These are phyloP conservation scores for Aplysia californica DNA, from an alignment of 1,140 invertebrate species.

Conservation along the genomic window DNA sequence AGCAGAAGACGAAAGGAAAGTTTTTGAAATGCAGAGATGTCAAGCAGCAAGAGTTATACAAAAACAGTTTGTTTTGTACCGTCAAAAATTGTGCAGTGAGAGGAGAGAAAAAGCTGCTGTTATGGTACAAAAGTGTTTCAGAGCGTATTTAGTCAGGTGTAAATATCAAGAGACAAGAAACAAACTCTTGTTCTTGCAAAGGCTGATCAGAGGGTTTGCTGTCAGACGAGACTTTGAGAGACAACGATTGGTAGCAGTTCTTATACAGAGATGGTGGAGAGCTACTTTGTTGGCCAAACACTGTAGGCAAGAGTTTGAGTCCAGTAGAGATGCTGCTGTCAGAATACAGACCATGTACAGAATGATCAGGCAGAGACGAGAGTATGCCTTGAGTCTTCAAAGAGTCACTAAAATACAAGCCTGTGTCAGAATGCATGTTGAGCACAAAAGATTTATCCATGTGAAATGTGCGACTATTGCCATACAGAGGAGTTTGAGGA, in stretches of 20 bases:
- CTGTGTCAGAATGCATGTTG: constrained; percentile 20
- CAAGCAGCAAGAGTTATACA: constrained; percentile 26
- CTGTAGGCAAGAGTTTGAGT: constrained; percentile 29
- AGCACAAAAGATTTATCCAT: neutral
- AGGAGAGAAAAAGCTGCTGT: constrained; percentile 27
- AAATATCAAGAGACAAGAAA: neutral
- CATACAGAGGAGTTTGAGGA: constrained; percentile 44
- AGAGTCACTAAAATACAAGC: constrained; percentile 29
- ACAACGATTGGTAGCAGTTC: neutral
- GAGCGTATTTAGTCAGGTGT: constrained; percentile 13
- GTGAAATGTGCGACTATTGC: constrained; percentile 13
- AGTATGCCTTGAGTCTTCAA: neutral
- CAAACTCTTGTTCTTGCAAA: constrained; percentile 27
- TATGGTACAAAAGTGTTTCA: constrained; percentile 36
- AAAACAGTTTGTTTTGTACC: neutral
- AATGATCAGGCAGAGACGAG: neutral
- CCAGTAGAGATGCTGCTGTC: constrained; percentile 22
- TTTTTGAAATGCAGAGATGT: neutral
- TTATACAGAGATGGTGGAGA: constrained; percentile 31
- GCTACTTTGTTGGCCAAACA: constrained; percentile 11
- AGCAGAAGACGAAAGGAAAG: neutral
- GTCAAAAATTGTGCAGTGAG: neutral
- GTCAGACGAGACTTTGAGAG: constrained; percentile 10
- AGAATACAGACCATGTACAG: neutral
- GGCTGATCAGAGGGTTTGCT: constrained; percentile 22